phyloP scores from a whole-genome alignment of 2,113 vertebrate genomes.

The Labeo rohita region DNA sequence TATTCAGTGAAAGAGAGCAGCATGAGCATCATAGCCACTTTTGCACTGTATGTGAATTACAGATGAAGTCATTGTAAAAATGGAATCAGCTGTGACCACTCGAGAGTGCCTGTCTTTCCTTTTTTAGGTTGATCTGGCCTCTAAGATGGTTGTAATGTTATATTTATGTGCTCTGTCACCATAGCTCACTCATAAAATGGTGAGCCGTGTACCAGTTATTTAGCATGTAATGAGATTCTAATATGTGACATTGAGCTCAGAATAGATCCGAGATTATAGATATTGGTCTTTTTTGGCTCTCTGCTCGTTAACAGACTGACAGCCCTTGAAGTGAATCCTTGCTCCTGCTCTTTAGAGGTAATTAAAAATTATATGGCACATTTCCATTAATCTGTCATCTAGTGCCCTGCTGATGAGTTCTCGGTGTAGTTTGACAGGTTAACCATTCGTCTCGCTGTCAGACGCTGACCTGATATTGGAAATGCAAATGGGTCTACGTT shows the following conservation, averaged over 20 bases:
- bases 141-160: constrained; percentile 18
- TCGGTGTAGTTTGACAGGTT: constrained; percentile 68
- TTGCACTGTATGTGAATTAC: background rate
- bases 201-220: constrained; percentile 29
- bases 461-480: constrained; percentile 64
- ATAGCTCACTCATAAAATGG: constrained; percentile 47
- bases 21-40: background rate
- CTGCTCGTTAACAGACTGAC: constrained; percentile 58
- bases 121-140: background rate
- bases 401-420: constrained; percentile 67
- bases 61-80: constrained; percentile 17
- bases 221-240: constrained; percentile 30
- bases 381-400: constrained; percentile 72
- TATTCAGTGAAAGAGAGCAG: background rate
- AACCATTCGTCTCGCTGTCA: constrained; percentile 73
- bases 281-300: constrained; percentile 32
- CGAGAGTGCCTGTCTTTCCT: background rate
- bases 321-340: constrained; percentile 63
- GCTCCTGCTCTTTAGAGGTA: constrained; percentile 65
- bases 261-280: constrained; percentile 37
- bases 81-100: background rate
- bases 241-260: constrained; percentile 43
- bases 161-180: constrained; percentile 25
- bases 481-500: constrained; percentile 56
- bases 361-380: constrained; percentile 74